A percentile compares a stretch with the other conserved stretches of the same genome.
phyloP scores from a whole-genome alignment of 2,113 vertebrate species.

The Anolis sagrei region DNA sequence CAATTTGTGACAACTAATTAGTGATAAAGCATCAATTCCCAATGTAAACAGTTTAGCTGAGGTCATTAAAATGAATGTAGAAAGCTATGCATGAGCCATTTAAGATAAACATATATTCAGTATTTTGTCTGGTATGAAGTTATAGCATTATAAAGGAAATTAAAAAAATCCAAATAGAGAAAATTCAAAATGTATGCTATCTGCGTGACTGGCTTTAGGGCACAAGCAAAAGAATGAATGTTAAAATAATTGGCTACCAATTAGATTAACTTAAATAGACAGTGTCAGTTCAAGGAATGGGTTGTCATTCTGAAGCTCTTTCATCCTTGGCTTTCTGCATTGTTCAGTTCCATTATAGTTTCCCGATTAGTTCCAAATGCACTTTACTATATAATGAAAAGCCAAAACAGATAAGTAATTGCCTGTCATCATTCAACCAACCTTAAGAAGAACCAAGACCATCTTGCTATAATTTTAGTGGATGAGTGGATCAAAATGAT shows the following conservation, averaged over 20 bases:
- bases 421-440: neutral
- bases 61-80: conserved; percentile 25
- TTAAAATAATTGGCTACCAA: conserved; percentile 19
- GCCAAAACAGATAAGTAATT: neutral
- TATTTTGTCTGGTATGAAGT: neutral
- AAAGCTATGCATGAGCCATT: neutral
- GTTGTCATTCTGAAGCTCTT: conserved; percentile 15
- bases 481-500: conserved; percentile 11
- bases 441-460: neutral
- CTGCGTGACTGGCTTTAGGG: neutral
- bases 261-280: conserved; percentile 21
- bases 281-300: neutral
- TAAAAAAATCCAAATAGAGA: neutral
- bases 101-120: neutral
- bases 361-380: rapidly evolving
- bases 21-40: conserved; percentile 33
- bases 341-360: neutral
- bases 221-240: conserved; percentile 7
- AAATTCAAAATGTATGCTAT: conserved; percentile 9
- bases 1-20: conserved; percentile 42
- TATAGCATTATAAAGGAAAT: neutral
- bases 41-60: conserved; percentile 43
- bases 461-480: neutral
- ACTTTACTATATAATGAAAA: conserved; percentile 11
- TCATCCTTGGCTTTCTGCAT: neutral